phyloP scores from a whole-genome alignment of 2,888 invertebrate genomes.

The Lordiphosa fenestrarum region DNA sequence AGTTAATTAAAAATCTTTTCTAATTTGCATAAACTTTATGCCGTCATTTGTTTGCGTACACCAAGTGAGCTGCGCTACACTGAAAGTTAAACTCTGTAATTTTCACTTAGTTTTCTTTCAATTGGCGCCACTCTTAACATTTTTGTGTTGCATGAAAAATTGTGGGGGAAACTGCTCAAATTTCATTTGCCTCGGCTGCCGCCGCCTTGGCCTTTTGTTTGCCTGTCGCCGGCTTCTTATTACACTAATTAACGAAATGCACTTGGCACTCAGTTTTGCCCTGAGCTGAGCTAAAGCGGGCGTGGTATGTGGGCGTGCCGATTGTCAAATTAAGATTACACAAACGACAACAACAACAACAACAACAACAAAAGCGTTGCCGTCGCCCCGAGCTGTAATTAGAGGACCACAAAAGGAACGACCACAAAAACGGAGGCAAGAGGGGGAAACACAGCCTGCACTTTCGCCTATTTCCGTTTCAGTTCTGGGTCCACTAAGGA shows the following conservation, averaged over 20 bases:
- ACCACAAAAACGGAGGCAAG: background rate
- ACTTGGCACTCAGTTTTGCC: constrained; percentile 47
- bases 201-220: constrained; percentile 38
- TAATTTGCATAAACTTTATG: constrained; percentile 67
- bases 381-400: constrained; percentile 54
- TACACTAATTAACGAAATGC: constrained; percentile 73
- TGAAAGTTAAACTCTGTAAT: constrained; percentile 6
- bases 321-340: constrained; percentile 50
- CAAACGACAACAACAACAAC: constrained; percentile 23
- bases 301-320: constrained; percentile 27
- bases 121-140: constrained; percentile 28
- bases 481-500: constrained; percentile 14
- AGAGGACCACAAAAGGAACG: constrained; percentile 23
- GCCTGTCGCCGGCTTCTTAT: constrained; percentile 38
- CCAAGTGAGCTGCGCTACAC: constrained; percentile 8
- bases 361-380: constrained; percentile 29
- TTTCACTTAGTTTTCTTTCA: constrained; percentile 5
- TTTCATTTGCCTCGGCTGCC: constrained; percentile 25
- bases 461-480: background rate
- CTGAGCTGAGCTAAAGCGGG: constrained; percentile 1
- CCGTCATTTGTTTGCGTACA: constrained; percentile 39
- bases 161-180: constrained; percentile 29
- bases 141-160: constrained; percentile 28
- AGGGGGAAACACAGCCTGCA: background rate
- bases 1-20: constrained; percentile 77